These are phyloP conservation scores for Azorinus chamasolen DNA, from an alignment of 2,888 invertebrate species.

Conservation along the genomic window DNA sequence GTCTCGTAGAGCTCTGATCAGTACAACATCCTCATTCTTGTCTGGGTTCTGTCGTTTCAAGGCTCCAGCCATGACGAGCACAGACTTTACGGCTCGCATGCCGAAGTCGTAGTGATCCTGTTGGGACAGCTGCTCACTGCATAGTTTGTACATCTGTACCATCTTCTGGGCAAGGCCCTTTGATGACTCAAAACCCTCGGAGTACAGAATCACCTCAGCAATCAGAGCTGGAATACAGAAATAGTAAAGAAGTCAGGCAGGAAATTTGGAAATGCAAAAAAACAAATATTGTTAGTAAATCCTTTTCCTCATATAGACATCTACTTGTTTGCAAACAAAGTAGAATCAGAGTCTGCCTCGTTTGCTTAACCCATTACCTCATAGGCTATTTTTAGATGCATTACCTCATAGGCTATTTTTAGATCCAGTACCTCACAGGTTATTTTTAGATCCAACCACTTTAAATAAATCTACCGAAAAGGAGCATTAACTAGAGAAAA, in stretches of 20 bases:
- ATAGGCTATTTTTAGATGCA: too few species aligned
- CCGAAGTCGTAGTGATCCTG: constrained; percentile 96
- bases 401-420: too few species aligned
- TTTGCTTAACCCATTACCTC: too few species aligned
- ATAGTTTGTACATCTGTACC: constrained; percentile 97
- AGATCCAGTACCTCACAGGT: too few species aligned
- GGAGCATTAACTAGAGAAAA: too few species aligned
- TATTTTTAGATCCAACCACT: too few species aligned
- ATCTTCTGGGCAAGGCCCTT: constrained; percentile 95
- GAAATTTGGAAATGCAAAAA: too few species aligned
- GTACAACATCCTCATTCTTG: constrained; percentile 91
- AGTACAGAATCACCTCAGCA: constrained; percentile 97
- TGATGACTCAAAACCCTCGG: constrained; percentile 96
- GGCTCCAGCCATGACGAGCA: constrained; percentile 96
- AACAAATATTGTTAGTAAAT: too few species aligned
- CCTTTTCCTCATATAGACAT: not conserved
- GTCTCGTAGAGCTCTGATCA: constrained; percentile 94
- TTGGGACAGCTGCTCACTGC: constrained; percentile 96
- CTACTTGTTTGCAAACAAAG: not conserved
- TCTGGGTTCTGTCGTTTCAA: constrained; percentile 94
- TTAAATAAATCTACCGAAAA: too few species aligned
- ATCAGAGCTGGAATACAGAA: constrained; percentile 86
- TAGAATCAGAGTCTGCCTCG: too few species aligned
- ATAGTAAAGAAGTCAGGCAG: too few species aligned
- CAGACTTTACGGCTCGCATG: constrained; percentile 90